Base-by-base conservation (phyloP, 2,113 vertebrate genomes). In the Cinclus cinclus region DNA sequence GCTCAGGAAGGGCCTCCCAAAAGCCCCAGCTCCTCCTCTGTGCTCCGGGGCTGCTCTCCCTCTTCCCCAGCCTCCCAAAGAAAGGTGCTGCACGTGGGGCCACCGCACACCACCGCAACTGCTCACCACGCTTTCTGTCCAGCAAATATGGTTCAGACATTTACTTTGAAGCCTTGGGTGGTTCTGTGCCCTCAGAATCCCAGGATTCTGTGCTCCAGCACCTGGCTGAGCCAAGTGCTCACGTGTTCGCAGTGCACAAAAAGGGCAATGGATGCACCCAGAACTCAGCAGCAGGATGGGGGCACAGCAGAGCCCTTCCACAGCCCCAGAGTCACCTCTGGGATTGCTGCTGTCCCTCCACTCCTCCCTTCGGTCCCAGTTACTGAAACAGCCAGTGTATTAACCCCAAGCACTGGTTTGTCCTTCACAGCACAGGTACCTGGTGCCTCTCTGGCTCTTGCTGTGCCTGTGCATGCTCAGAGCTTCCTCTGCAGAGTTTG, bases 381-480 rank as follows among this genome's bases (percentile, higher is more conserved):
- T 8, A 25, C 15, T 55, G 17, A 20, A n/a, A 33, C 31, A 13
- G 16, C 15, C n/a, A 49, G 13, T 5, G 14, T 0, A 10, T 3
- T 17, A 46, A 47, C 5, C 11, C n/a, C 14, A 55, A 55, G 35
- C 5, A 9, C 12, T 24, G 37, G 5, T 30, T 17, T 46, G 39
- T 39, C 46, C 69, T 23, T 44, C 50, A 22, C 39, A 55, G 20
- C 9, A 10, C 0, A 5, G 39, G 3, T 27, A 49, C 47, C 47
- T 49, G 47, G 13, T 24, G 53, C 10, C 24, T 13, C 42, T 25
- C 7, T n/a, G 37, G 24, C 27, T 59, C 87, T 18, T 33, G 59
- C 39, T 1, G 4, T 35, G 60, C 50, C 47, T 2, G 10, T 3
- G 12, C 0, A 0, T 4, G 7, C 14, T 31, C 28, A 65, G 30